Conservation (phyloP, 2,888 invertebrate genomes). For the Meliscaeva auricollis region DNA sequence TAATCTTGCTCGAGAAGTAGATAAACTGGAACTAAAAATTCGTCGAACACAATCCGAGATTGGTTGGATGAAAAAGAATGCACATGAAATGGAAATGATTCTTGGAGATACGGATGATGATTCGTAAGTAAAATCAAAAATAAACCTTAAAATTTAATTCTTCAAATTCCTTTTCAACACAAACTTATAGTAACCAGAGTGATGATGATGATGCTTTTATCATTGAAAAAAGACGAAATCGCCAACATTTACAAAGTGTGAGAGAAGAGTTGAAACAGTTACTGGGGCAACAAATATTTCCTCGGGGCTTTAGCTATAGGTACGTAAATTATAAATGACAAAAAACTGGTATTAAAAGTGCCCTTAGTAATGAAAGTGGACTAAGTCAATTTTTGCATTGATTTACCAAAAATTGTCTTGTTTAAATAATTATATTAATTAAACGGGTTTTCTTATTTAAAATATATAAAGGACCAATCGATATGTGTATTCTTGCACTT, state of each 20-base stretch:
- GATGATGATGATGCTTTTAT: slow-evolving; percentile 82
- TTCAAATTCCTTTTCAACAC: background rate
- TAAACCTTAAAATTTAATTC: background rate
- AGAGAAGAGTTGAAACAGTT: slow-evolving; percentile 79
- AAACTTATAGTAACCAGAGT: slow-evolving; percentile 78
- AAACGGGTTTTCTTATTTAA: too few relatives aligned
- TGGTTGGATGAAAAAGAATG: slow-evolving; percentile 94
- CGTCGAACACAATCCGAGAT: slow-evolving; percentile 88
- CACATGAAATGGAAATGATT: slow-evolving; percentile 96
- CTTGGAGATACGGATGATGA: slow-evolving; percentile 89
- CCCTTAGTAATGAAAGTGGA: too few relatives aligned
- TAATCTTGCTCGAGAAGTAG: slow-evolving; percentile 91
- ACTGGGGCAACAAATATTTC: slow-evolving; percentile 87
- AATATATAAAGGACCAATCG: too few relatives aligned
- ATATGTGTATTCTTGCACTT: too few relatives aligned
- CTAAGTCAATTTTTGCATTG: too few relatives aligned
- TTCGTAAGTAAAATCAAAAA: slow-evolving; percentile 78
- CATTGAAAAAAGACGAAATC: slow-evolving; percentile 81
- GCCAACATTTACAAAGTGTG: slow-evolving; percentile 79
- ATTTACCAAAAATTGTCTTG: too few relatives aligned
- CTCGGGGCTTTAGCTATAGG: slow-evolving; percentile 88
- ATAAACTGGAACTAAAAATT: slow-evolving; percentile 89
- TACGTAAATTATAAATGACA: slow-evolving; percentile 83
- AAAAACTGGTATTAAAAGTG: too few relatives aligned
- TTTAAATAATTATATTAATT: too few relatives aligned